Conservation (phyloP, 2,888 invertebrate species). For the Theodoxus fluviatilis region DNA sequence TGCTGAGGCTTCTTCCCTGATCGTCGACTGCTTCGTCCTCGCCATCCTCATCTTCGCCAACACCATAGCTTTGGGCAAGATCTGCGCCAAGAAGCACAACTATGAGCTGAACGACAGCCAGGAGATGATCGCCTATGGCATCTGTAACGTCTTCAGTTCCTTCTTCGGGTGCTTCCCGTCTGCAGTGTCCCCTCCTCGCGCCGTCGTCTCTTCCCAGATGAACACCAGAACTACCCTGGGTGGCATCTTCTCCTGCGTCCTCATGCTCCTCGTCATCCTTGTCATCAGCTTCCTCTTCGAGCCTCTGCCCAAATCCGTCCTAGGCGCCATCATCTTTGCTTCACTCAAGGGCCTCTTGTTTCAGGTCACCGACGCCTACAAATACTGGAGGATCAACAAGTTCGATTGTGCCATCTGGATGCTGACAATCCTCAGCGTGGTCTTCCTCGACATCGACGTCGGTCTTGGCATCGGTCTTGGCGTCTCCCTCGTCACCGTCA, state of each 20-base stretch:
- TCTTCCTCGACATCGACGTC: constrained; percentile 55
- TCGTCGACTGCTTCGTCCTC: constrained; percentile 53
- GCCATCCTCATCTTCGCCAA: constrained; percentile 60
- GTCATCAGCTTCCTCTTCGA: constrained; percentile 54
- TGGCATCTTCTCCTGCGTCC: constrained; percentile 48
- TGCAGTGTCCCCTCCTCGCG: constrained; percentile 62
- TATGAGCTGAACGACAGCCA: constrained; percentile 64
- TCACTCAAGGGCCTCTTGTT: constrained; percentile 67
- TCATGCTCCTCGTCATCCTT: constrained; percentile 54
- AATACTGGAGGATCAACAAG: constrained; percentile 79
- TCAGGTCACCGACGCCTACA: constrained; percentile 75
- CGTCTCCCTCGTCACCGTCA: constrained; percentile 50
- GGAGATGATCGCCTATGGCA: constrained; percentile 66
- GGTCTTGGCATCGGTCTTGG: constrained; percentile 57
- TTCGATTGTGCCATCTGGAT: constrained; percentile 74
- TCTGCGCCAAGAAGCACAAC: constrained; percentile 63
- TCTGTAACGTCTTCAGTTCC: constrained; percentile 61
- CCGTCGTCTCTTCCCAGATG: constrained; percentile 58
- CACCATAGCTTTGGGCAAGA: constrained; percentile 63
- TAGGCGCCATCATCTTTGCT: constrained; percentile 66
- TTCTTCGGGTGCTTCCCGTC: constrained; percentile 66
- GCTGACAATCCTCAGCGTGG: constrained; percentile 50
- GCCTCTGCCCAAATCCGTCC: constrained; percentile 56
- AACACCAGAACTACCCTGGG: constrained; percentile 56
- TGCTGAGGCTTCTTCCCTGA: constrained; percentile 39